A percentile compares a stretch with the other conserved stretches of the same genome.
phyloP scores from a whole-genome alignment of 2,888 invertebrate species.

The Mimachlamys varia region DNA sequence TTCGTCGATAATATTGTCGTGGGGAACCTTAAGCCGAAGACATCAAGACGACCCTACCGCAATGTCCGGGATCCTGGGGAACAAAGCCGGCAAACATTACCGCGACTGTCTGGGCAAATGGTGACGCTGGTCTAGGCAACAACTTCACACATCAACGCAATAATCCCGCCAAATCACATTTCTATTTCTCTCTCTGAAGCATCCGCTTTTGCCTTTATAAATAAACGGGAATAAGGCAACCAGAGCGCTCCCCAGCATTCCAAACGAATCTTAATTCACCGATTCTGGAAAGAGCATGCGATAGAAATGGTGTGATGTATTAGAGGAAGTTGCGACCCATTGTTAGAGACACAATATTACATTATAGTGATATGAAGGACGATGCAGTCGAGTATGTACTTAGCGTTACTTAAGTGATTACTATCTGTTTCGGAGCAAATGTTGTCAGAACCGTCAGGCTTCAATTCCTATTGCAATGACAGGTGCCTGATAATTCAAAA shows the following conservation, averaged over 20 bases:
- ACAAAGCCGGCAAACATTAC: not conserved
- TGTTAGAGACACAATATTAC: not conserved
- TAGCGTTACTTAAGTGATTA: not conserved
- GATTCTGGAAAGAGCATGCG: not conserved
- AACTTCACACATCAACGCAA: slow-evolving; percentile 1
- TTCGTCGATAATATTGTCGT: not conserved
- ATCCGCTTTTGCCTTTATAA: slow-evolving; percentile 2
- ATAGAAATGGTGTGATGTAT: not conserved
- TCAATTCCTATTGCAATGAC: not conserved
- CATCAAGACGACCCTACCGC: not conserved
- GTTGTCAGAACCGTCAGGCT: not conserved
- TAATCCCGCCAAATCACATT: not conserved
- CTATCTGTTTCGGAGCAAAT: not conserved
- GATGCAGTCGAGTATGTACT: not conserved
- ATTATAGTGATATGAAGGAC: not conserved
- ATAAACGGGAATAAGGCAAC: not conserved
- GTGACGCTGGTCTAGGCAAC: not conserved
- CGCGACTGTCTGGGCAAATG: not conserved
- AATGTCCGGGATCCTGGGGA: not conserved
- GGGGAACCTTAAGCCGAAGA: slow-evolving; percentile 5
- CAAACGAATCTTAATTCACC: not conserved
- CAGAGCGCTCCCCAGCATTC: slow-evolving; percentile 6
- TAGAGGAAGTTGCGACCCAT: not conserved
- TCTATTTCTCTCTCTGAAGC: slow-evolving; percentile 13
- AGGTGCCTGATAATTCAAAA: not conserved